These are phyloP conservation scores for Botia almorhae DNA, from an alignment of 2,797 vertebrate genomes.

Conservation along the genomic window DNA sequence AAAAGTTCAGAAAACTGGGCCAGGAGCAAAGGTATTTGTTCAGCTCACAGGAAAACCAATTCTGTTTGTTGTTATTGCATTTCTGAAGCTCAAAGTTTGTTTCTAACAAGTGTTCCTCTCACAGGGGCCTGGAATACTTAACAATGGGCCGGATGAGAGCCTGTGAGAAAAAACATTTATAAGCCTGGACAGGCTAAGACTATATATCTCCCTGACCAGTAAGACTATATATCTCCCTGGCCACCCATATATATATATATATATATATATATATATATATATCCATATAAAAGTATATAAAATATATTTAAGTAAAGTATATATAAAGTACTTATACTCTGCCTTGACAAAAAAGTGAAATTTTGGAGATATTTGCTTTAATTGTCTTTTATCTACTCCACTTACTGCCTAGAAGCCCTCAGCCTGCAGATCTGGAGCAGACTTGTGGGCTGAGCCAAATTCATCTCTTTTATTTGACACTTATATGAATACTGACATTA, in stretches of 20 bases:
- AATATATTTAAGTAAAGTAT: no score
- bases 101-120: constrained; percentile 25
- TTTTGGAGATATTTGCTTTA: constrained; percentile 21
- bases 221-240: background rate
- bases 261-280: no score
- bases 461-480: constrained; percentile 39
- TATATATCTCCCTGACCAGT: background rate
- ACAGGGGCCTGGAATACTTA: constrained; percentile 4
- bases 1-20: constrained; percentile 37
- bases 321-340: background rate
- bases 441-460: constrained; percentile 34
- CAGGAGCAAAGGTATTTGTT: constrained; percentile 46
- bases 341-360: constrained; percentile 8
- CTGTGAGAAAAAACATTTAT: constrained; percentile 5
- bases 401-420: constrained; percentile 2
- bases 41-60: constrained; percentile 31
- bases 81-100: constrained; percentile 26
- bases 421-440: constrained; percentile 15
- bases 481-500: constrained; percentile 43
- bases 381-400: constrained; percentile 31
- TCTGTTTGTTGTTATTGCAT: constrained; percentile 42
- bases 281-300: no score
- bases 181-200: background rate
- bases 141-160: background rate
- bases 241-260: no score